phyloP scores from a whole-genome alignment of 2,888 invertebrate species.

The Endomychus coccineus region DNA sequence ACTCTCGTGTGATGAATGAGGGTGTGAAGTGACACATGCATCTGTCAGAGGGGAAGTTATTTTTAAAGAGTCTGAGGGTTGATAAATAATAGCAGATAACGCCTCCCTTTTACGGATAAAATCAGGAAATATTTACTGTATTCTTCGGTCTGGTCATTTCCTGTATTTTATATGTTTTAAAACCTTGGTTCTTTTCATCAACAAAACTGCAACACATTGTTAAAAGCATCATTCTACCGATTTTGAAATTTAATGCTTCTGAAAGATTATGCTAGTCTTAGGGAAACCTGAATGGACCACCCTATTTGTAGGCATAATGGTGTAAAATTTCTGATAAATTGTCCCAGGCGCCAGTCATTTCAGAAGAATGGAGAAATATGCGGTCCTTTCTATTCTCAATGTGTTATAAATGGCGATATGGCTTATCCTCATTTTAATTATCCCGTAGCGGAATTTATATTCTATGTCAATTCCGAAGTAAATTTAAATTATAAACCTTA shows the following conservation, averaged over 20 bases:
- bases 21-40: slow-evolving; percentile 33
- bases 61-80: slow-evolving; percentile 22
- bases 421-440: too few species aligned
- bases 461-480: too few species aligned
- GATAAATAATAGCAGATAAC: slow-evolving; percentile 16
- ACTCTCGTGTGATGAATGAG: slow-evolving; percentile 29
- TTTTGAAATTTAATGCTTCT: not conserved
- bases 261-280: not conserved
- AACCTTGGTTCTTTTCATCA: slow-evolving; percentile 3
- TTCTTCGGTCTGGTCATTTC: slow-evolving; percentile 11
- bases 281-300: too few species aligned
- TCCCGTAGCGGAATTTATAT: too few species aligned
- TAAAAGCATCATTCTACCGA: too few species aligned
- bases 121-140: slow-evolving; percentile 13
- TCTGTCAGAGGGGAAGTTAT: slow-evolving; percentile 25
- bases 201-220: too few species aligned
- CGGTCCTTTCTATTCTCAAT: too few species aligned
- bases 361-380: too few species aligned
- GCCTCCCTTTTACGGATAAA: slow-evolving; percentile 9
- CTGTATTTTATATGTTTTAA: slow-evolving; percentile 14
- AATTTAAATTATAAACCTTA: too few species aligned
- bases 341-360: not conserved
- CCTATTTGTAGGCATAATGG: not conserved
- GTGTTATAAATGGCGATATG: too few species aligned
- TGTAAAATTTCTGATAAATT: not conserved